phyloP scores from a whole-genome alignment of 2,888 invertebrate species.

The Andrena bicolor region DNA sequence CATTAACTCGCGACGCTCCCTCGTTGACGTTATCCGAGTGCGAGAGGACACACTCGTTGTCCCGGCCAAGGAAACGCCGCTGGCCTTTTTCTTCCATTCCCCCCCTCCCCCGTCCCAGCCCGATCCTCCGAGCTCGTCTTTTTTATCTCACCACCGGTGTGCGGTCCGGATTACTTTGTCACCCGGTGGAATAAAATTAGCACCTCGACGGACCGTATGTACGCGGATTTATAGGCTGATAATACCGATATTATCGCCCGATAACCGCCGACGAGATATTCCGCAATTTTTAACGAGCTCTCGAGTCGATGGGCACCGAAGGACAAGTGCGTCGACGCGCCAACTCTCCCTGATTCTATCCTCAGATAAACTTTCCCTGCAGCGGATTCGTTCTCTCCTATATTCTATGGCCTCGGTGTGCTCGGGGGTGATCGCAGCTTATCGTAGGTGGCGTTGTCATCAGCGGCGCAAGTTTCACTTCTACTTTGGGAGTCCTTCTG shows the following conservation, averaged over 20 bases:
- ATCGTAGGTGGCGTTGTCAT: constrained; percentile 10
- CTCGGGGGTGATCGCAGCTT: constrained; percentile 6
- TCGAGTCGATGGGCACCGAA: neutral
- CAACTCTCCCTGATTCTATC: constrained; percentile 14
- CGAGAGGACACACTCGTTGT: constrained; percentile 47
- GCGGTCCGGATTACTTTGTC: constrained; percentile 72
- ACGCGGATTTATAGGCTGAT: constrained; percentile 52
- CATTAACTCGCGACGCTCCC: constrained; percentile 66
- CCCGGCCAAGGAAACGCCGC: constrained; percentile 35
- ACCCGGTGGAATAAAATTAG: constrained; percentile 61
- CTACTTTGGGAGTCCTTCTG: no score
- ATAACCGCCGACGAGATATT: constrained; percentile 41
- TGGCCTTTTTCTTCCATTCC: constrained; percentile 5
- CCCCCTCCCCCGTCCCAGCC: neutral
- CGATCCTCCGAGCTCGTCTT: constrained; percentile 2
- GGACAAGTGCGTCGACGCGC: constrained; percentile 18
- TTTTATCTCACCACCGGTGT: constrained; percentile 61
- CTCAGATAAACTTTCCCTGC: constrained; percentile 16
- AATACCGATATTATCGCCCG: constrained; percentile 56
- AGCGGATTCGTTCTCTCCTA: constrained; percentile 10
- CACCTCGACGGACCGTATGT: constrained; percentile 30
- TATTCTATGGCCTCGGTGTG: constrained; percentile 1
- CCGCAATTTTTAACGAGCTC: constrained; percentile 28
- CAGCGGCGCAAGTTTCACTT: no score
- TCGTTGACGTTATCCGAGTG: constrained; percentile 72